Evolutionary conservation across 2,113 vertebrate genomes (phyloP).

Genomic region (Oophaga pumilio): DNA sequence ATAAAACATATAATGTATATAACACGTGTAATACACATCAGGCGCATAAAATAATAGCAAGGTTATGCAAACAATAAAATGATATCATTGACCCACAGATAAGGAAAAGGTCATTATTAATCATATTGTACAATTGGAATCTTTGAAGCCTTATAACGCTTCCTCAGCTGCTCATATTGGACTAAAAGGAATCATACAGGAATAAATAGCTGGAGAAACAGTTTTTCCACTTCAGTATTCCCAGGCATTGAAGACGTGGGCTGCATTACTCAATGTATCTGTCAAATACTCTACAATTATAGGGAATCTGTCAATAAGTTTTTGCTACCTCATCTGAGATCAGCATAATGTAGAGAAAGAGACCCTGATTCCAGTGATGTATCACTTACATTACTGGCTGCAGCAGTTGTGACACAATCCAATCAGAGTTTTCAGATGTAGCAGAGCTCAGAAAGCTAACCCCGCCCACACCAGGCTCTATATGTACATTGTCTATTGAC

Average conservation of each 20-base stretch:
- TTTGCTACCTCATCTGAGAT: too few species aligned
- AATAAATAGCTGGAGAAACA: neutral
- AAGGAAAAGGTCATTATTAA: neutral
- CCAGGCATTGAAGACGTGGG: neutral
- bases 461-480: too few species aligned
- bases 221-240: neutral
- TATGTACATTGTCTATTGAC: too few species aligned
- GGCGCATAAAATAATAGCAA: neutral
- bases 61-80: neutral
- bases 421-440: too few species aligned
- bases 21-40: neutral
- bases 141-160: too few species aligned
- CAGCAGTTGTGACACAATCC: too few species aligned
- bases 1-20: neutral
- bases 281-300: neutral
- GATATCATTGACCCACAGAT: neutral
- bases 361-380: too few species aligned
- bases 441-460: too few species aligned
- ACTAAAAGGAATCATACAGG: neutral
- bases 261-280: neutral
- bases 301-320: too few species aligned
- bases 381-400: too few species aligned
- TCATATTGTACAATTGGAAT: neutral
- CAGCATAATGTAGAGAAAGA: too few species aligned
- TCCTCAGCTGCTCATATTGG: neutral